Evolutionary conservation across 2,888 invertebrate species (phyloP).

Genomic region (Carterocephalus palaemon): DNA sequence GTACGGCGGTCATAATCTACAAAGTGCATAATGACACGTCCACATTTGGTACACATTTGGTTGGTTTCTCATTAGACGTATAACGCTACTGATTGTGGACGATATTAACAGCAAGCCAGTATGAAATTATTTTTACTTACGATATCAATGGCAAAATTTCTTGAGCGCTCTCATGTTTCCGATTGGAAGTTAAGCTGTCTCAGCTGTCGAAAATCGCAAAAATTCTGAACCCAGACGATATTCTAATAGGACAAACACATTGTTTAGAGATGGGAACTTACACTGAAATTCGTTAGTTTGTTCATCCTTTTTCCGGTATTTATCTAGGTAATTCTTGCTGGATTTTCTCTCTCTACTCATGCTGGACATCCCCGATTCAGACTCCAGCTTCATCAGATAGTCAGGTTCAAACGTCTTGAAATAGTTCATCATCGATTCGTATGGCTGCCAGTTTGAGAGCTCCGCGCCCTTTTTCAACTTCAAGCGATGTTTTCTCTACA

Average conservation of each 20-base stretch:
- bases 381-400: conserved; percentile 46
- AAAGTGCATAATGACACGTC: background rate
- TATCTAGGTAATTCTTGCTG: conserved; percentile 30
- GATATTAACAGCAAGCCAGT: too few relatives aligned
- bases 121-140: too few relatives aligned
- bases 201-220: too few relatives aligned
- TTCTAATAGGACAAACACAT: too few relatives aligned
- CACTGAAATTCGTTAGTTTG: conserved; percentile 60
- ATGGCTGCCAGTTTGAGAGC: conserved; percentile 56
- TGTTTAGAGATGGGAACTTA: conserved; percentile 39
- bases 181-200: too few relatives aligned
- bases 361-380: conserved; percentile 39
- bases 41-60: too few relatives aligned
- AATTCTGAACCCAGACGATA: too few relatives aligned
- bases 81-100: too few relatives aligned
- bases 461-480: conserved; percentile 48
- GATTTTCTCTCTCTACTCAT: conserved; percentile 36
- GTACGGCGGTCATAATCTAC: conserved; percentile 5
- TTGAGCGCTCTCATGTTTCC: too few relatives aligned
- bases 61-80: too few relatives aligned
- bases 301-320: conserved; percentile 40
- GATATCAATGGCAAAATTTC: too few relatives aligned
- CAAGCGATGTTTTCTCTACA: conserved; percentile 63
- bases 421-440: conserved; percentile 53
- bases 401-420: conserved; percentile 52